These are phyloP conservation scores for Nicator chloris DNA, from an alignment of 2,113 vertebrate species.

Conservation along the genomic window DNA sequence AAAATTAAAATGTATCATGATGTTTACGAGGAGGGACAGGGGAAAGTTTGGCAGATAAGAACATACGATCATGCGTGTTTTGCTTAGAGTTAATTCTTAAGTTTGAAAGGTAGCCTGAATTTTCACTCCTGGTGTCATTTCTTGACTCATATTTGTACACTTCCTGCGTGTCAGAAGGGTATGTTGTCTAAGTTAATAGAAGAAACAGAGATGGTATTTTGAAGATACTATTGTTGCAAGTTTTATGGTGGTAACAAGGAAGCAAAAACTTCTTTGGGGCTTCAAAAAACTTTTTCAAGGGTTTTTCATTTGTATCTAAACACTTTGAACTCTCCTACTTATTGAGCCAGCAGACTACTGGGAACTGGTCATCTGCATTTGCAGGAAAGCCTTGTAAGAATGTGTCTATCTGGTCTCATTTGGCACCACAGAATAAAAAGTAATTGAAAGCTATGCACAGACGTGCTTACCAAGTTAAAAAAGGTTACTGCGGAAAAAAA, in stretches of 20 bases:
- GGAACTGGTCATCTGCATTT: conserved; percentile 45
- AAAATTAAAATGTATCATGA: not conserved
- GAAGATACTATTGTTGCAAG: not conserved
- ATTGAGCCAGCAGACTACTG: conserved; percentile 8
- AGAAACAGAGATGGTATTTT: not conserved
- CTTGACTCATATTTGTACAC: not conserved
- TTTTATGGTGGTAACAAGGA: not conserved
- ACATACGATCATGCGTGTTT: not conserved
- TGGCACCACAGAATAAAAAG: conserved; percentile 21
- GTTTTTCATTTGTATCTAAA: not conserved
- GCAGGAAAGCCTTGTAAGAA: conserved; percentile 21
- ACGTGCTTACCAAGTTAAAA: not conserved
- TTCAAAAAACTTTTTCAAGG: not conserved
- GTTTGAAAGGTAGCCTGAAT: not conserved
- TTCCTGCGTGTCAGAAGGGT: not conserved
- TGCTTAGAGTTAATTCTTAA: not conserved
- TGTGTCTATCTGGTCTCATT: conserved; percentile 21
- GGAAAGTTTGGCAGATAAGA: not conserved
- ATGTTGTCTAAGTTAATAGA: not conserved
- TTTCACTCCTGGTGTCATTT: not conserved
- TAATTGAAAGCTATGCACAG: conserved; percentile 15
- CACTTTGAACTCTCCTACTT: not conserved
- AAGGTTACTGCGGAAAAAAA: not conserved
- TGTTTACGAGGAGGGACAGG: not conserved
- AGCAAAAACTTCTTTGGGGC: not conserved